A percentile compares a stretch with the other conserved stretches of the same genome.
These are phyloP conservation scores for Actinernus sp. DNA, from an alignment of 92 coral and sea anemone genomes.

Conservation along the genomic window DNA sequence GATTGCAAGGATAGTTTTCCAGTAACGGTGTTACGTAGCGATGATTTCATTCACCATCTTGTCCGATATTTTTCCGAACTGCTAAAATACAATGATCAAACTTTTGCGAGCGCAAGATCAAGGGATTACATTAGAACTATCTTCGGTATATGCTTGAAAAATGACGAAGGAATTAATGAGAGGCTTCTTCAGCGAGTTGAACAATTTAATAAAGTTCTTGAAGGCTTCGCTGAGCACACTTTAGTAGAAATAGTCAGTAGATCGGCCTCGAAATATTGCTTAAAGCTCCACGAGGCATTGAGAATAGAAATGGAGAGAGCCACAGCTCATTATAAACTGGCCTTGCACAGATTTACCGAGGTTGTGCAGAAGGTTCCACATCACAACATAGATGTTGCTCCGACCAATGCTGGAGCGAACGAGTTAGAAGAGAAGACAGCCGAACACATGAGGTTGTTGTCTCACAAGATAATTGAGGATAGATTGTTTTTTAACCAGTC, in stretches of 20 bases:
- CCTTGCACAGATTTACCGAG: constrained; percentile 62
- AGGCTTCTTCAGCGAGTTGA: constrained; percentile 53
- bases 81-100: constrained; percentile 79
- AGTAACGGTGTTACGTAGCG: constrained; percentile 43
- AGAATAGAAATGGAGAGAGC: constrained; percentile 75
- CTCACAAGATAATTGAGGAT: constrained; percentile 76
- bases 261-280: constrained; percentile 63
- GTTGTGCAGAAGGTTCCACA: constrained; percentile 59
- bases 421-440: constrained; percentile 52
- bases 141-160: constrained; percentile 57
- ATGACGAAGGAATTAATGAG: constrained; percentile 56
- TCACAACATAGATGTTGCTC: constrained; percentile 44
- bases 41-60: constrained; percentile 76
- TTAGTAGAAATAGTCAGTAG: constrained; percentile 69
- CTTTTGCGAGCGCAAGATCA: constrained; percentile 84
- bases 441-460: constrained; percentile 60
- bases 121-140: constrained; percentile 73
- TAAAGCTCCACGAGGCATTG: constrained; percentile 79
- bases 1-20: constrained; percentile 71
- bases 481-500: constrained; percentile 81
- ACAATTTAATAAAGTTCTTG: constrained; percentile 53
- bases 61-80: constrained; percentile 76
- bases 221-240: constrained; percentile 73
- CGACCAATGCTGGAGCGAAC: constrained; percentile 15
- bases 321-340: constrained; percentile 58